Base-by-base conservation (phyloP, 2,113 vertebrate genomes). In the Mastomys natalensis region DNA sequence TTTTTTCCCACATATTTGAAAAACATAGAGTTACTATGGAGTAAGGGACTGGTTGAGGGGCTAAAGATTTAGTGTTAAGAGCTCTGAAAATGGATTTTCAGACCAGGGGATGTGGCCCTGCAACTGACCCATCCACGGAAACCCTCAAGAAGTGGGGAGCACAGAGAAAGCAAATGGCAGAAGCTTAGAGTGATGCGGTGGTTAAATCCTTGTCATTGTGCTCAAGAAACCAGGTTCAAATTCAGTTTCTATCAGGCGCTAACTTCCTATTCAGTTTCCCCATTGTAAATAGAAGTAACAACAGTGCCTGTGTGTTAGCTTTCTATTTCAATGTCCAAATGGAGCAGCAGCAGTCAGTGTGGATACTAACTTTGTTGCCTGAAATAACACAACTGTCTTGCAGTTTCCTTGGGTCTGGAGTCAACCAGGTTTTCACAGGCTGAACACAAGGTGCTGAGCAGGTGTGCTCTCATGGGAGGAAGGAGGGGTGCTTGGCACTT, bases 81-180 rank as follows among this genome's bases (percentile, higher is more conserved):
- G 93, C 80, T 95, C 97, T 97, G 73, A 96, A 95, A 94, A 93
- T 74, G 92, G n/a, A 51, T 97, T 98, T 93, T 89, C 81, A 97
- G 91, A 70, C 34, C 68, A 94, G 97, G 94, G 24, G 72, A 87
- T 94, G 22, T 19, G 19, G 12, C 51, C 22, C 4, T 34, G 31
- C 81, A 80, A 89, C 55, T 80, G 34, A 29, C 48, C 37, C 34
- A 19, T 53, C 22, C 24, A 21, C 1, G 22, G 53, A 4, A 37
- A 90, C 34, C 51, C 86, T 26, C 26, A 43, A 29, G 62, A 40
- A 60, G 53, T 88, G 58, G 5, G 7, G 76, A 94, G 87, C 55
- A 84, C 73, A 96, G 78, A 92, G 19, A 95, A 91, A 43, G 77
- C 53, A 95, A 93, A 55, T 87, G 26, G 34, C 51, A 73, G 51